Evolutionary conservation across 2,113 vertebrate species (phyloP).

Genomic region (Psilopogon haemacephalus): DNA sequence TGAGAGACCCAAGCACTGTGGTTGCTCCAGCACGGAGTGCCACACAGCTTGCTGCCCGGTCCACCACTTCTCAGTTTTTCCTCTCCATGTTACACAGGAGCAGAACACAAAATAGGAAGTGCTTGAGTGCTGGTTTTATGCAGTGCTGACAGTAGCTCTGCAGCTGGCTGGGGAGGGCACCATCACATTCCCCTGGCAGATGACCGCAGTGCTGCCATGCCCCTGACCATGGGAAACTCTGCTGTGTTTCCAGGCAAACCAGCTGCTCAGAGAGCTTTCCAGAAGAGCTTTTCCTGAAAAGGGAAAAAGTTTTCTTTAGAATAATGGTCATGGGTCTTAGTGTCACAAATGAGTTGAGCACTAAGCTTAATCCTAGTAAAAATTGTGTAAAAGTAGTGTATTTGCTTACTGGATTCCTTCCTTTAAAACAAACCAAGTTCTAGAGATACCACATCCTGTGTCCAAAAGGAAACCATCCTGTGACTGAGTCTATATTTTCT

Average conservation of each 20-base stretch:
- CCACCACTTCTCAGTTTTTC: not conserved
- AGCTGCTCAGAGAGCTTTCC: not conserved
- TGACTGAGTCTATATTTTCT: not conserved
- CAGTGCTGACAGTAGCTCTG: not conserved
- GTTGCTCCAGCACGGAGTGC: fast-evolving
- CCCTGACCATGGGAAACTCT: fast-evolving
- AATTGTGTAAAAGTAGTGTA: not conserved
- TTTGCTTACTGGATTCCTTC: not conserved
- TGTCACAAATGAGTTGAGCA: not conserved
- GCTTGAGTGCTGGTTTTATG: fast-evolving
- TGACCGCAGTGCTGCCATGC: not conserved
- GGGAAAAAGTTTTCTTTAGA: not conserved
- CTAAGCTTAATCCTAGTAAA: not conserved
- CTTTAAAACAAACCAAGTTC: not conserved
- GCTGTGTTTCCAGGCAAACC: fast-evolving
- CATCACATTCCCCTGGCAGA: fast-evolving
- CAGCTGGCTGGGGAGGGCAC: not conserved
- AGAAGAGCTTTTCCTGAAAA: not conserved
- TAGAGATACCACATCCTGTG: not conserved
- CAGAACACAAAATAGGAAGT: not conserved
- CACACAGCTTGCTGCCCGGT: not conserved
- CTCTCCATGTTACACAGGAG: fast-evolving
- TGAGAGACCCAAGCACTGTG: fast-evolving
- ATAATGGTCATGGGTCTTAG: not conserved
- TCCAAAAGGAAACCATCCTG: not conserved